A percentile compares a stretch with the other conserved stretches of the same genome.
Conservation (phyloP, 1,140 invertebrate genomes). For the Venustaconcha ellipsiformis region DNA sequence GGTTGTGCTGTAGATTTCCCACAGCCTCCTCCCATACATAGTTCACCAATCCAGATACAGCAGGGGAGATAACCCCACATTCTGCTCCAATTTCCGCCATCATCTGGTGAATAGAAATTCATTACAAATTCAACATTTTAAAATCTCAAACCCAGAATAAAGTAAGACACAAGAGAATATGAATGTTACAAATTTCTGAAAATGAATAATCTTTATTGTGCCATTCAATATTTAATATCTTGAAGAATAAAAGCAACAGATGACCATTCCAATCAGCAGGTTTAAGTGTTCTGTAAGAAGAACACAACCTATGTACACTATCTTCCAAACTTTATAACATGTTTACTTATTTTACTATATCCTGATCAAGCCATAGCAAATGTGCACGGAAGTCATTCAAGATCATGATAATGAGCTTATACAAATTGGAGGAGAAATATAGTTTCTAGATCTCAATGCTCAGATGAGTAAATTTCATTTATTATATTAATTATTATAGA, state of each 20-base stretch:
- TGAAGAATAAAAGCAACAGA: not conserved
- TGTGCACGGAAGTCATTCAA: no score
- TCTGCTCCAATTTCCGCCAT: conserved; percentile 36
- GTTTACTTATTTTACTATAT: not conserved
- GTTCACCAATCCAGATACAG: conserved; percentile 53
- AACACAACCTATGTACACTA: no score
- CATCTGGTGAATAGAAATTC: conserved; percentile 27
- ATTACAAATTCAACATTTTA: not conserved
- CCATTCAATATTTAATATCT: not conserved
- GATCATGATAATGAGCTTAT: no score
- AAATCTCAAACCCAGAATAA: not conserved
- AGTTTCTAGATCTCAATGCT: no score
- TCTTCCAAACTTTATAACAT: no score
- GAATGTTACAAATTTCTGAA: not conserved
- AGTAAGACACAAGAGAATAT: not conserved
- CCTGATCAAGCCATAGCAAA: not conserved
- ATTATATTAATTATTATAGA: no score
- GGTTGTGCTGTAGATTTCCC: conserved; percentile 54
- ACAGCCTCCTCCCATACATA: conserved; percentile 64
- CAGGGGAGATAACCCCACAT: conserved; percentile 18
- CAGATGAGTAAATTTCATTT: no score
- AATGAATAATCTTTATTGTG: not conserved
- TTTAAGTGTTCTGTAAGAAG: no score
- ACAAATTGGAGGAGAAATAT: no score
- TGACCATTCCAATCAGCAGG: no score